Conservation (phyloP, 1,140 invertebrate species). For the Paralvinella palmiformis region DNA sequence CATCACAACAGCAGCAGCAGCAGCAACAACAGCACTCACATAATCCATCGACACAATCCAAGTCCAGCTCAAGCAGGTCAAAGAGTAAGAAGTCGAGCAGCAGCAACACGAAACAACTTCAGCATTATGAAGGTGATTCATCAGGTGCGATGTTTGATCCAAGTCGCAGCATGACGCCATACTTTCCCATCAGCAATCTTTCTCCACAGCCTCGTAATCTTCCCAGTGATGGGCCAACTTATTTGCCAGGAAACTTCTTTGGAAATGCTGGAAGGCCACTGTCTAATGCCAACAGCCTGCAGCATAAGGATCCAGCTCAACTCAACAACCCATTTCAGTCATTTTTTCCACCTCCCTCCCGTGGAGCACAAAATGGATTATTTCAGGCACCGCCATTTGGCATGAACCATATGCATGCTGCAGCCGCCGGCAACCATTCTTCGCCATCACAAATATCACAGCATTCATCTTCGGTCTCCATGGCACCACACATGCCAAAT, state of each 20-base stretch:
- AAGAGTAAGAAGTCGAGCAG: constrained; percentile 33
- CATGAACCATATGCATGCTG: constrained; percentile 44
- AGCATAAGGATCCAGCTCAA: constrained; percentile 34
- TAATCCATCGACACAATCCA: constrained; percentile 20
- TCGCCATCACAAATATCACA: constrained; percentile 32
- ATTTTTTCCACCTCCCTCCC: constrained; percentile 40
- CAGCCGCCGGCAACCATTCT: constrained; percentile 27
- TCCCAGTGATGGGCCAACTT: constrained; percentile 37
- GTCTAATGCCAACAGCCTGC: constrained; percentile 30
- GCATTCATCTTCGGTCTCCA: constrained; percentile 37
- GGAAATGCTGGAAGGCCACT: constrained; percentile 28
- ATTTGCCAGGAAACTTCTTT: constrained; percentile 36
- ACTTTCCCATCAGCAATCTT: constrained; percentile 32
- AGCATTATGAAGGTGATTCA: constrained; percentile 30
- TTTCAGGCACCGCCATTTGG: constrained; percentile 46
- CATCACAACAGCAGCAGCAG: constrained; percentile 1
- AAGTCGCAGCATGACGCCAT: constrained; percentile 40
- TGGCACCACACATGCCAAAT: constrained; percentile 46
- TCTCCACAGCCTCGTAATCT: constrained; percentile 37
- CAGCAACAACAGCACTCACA: constrained; percentile 21
- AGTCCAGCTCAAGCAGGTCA: constrained; percentile 26
- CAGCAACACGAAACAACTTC: constrained; percentile 16
- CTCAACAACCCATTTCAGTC: constrained; percentile 40
- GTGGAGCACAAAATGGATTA: constrained; percentile 45
- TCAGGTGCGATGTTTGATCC: constrained; percentile 44